Percentiles rank a stretch among this genome's conserved stretches.
These are phyloP conservation scores for Leucophenga varia DNA, from an alignment of 1,140 invertebrate genomes.

Conservation along the genomic window DNA sequence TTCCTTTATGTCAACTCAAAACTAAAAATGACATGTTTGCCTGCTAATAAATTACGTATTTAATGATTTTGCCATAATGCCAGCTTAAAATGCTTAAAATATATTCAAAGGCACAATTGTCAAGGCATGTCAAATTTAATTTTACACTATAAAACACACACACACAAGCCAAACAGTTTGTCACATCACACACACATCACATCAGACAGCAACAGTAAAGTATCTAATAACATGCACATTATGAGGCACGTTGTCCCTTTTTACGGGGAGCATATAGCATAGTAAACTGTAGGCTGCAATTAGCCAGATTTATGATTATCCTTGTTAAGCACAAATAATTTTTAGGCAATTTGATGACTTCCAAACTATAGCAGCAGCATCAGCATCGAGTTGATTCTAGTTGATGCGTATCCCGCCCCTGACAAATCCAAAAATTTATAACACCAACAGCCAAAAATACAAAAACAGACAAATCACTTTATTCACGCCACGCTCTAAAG, in stretches of 20 bases:
- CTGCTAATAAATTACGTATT: conserved; percentile 31
- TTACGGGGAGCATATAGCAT: too few species aligned
- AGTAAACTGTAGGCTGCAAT: conserved; percentile 38
- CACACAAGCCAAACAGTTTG: too few species aligned
- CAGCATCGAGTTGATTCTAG: neutral
- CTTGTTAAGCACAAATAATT: conserved; percentile 55
- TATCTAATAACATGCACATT: too few species aligned
- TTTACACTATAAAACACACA: conserved; percentile 23
- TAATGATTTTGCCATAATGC: conserved; percentile 43
- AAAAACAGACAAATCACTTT: conserved; percentile 52
- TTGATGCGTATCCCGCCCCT: neutral
- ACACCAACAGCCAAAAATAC: conserved; percentile 51
- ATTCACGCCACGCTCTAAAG: conserved; percentile 47
- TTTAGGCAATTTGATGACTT: conserved; percentile 46
- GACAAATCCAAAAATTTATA: conserved; percentile 40
- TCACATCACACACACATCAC: too few species aligned
- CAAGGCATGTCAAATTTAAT: conserved; percentile 47
- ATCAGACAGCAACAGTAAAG: too few species aligned
- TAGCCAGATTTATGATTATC: conserved; percentile 57
- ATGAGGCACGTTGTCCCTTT: too few species aligned
- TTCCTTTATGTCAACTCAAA: too few species aligned
- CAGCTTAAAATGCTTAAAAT: too few species aligned
- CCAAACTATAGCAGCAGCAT: conserved; percentile 13
- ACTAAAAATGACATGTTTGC: too few species aligned
- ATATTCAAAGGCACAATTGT: too few species aligned